Evolutionary conservation across 1,140 invertebrate genomes (phyloP), one percentile per base, ranked within the genome.

Genomic region (Gryllus bimaculatus): DNA sequence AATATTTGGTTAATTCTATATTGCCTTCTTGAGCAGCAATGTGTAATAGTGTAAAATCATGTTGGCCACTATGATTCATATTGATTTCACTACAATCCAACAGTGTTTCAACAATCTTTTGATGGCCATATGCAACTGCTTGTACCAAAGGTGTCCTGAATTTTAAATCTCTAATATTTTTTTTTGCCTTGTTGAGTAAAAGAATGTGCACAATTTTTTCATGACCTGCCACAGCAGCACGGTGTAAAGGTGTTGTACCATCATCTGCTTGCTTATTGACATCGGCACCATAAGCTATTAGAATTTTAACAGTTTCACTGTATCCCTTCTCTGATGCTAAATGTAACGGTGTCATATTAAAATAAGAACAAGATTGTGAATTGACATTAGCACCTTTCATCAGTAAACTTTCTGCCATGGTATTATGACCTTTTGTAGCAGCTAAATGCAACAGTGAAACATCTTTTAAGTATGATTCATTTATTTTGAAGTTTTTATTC

Each of bases 301-400:
- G 20, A 75, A 75, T 75, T 15, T 75, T 47, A 75, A 20, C 20
- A 15, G 20, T 47, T 20, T 75, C 74, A 2, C 20, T 20, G 20
- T 75, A 20, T 15, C 74, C 74, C 10, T 75, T 47, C 20, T 75
- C 20, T 75, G 20, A 12, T 75, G 74, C 74, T 5, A 15, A 5
- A 20, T 88, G 86, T 76, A 89, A 82, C 0, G 87, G 85, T 10
- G 88, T 66, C 26, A 88, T 79, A 86, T 85, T 0, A 86, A 85
- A 66, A 83, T 84, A 76, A 86, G 85, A 81, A 87, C 88, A 21
- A 86, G 84, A 77, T 39, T 39, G 26, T 39, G 85, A 85, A 80
- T 89, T 86, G 6, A 87, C 84, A 82, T 88, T 83, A 0, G 85
- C 87, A 0, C 86, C 86, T 13, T 84, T 84, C 12, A 84, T 83